Percentiles rank a stretch among this genome's conserved stretches.
These are phyloP conservation scores for Heliothis virescens DNA, from an alignment of 1,140 invertebrate genomes.

Conservation along the genomic window DNA sequence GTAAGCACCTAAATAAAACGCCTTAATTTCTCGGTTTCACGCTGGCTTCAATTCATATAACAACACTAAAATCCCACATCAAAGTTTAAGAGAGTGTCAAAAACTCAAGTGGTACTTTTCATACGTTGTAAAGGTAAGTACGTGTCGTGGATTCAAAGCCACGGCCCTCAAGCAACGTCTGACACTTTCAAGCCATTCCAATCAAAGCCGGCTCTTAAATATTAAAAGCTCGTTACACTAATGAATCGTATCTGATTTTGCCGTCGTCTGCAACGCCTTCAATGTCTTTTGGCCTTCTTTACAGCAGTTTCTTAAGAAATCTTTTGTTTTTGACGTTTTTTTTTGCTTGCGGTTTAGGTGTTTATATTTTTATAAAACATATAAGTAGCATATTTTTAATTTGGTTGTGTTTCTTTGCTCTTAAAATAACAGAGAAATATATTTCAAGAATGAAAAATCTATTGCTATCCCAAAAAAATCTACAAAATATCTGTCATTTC, in stretches of 20 bases:
- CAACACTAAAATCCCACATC: slow-evolving; percentile 26
- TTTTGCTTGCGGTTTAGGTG: slow-evolving; percentile 9
- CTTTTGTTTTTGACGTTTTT: slow-evolving; percentile 60
- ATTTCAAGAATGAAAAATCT: not conserved
- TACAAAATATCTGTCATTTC: slow-evolving; percentile 22
- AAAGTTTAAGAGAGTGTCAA: slow-evolving; percentile 58
- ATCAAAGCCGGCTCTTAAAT: slow-evolving; percentile 83
- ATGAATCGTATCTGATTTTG: slow-evolving; percentile 86
- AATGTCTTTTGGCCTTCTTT: slow-evolving; percentile 73
- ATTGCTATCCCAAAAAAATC: slow-evolving; percentile 4
- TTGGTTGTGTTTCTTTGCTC: not conserved
- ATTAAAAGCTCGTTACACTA: slow-evolving; percentile 86
- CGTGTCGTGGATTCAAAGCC: slow-evolving; percentile 58
- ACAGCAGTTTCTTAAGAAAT: slow-evolving; percentile 68
- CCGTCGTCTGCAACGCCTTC: slow-evolving; percentile 58
- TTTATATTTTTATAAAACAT: slow-evolving; percentile 15
- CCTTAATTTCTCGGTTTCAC: too few species aligned
- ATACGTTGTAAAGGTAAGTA: slow-evolving; percentile 53
- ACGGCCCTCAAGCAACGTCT: slow-evolving; percentile 54
- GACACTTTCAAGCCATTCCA: slow-evolving; percentile 75
- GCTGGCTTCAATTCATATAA: not conserved
- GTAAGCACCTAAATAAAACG: too few species aligned
- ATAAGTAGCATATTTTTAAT: too few species aligned
- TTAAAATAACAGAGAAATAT: not conserved
- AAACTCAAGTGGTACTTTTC: slow-evolving; percentile 54